phyloP scores from a whole-genome alignment of 2,113 vertebrate species.

The Larimichthys polyactis region DNA sequence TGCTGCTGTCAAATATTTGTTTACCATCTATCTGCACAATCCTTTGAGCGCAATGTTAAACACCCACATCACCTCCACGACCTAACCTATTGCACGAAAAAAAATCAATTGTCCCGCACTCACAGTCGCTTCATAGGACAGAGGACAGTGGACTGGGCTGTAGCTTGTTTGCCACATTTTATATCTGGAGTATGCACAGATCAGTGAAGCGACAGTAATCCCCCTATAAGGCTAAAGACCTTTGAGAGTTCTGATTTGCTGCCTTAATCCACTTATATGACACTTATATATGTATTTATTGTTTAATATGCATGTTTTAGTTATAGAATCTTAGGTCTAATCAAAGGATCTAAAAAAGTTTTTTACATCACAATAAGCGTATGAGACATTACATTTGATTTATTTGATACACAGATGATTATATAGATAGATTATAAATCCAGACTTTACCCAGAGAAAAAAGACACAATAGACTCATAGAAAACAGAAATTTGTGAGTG shows the following conservation, averaged over 20 bases:
- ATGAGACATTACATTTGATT: neutral
- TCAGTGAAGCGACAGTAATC: slow-evolving; percentile 22
- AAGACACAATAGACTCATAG: neutral
- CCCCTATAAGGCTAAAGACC: neutral
- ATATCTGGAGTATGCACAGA: slow-evolving; percentile 5
- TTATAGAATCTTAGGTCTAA: neutral
- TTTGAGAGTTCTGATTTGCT: neutral
- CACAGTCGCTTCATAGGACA: slow-evolving; percentile 20
- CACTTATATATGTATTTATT: neutral
- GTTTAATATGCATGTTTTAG: neutral
- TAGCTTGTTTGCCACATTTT: neutral
- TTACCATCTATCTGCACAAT: slow-evolving; percentile 54
- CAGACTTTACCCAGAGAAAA: neutral
- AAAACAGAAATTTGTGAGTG: neutral
- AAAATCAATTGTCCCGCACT: slow-evolving; percentile 53
- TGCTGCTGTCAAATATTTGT: slow-evolving; percentile 70
- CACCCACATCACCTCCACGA: slow-evolving; percentile 55
- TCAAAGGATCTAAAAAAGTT: neutral
- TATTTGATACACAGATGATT: too few species aligned
- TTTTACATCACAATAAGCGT: neutral
- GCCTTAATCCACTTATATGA: neutral
- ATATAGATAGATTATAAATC: neutral
- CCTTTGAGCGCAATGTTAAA: slow-evolving; percentile 31
- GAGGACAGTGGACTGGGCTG: slow-evolving; percentile 21
- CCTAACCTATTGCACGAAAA: slow-evolving; percentile 33